A percentile compares a stretch with the other conserved stretches of the same genome.
Conservation (phyloP, 2,888 invertebrate species). For the Macrosoma leucophasiata region DNA sequence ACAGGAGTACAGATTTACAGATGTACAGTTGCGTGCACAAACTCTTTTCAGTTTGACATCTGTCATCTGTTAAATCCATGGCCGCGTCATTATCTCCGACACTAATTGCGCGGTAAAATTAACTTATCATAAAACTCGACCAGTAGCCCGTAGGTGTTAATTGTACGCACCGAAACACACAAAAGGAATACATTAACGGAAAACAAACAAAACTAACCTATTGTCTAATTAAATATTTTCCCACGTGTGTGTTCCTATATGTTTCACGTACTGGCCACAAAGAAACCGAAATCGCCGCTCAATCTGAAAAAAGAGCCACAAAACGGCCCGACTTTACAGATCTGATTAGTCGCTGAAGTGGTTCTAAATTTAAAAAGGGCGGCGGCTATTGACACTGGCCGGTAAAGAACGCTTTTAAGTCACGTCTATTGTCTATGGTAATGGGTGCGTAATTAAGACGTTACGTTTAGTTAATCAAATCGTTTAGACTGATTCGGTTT, state of each 20-base stretch:
- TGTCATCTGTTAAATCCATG: conserved; percentile 28
- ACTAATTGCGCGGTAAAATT: too few relatives aligned
- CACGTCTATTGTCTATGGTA: conserved; percentile 56
- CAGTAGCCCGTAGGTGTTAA: conserved; percentile 44
- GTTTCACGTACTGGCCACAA: conserved; percentile 7
- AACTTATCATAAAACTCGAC: conserved; percentile 61
- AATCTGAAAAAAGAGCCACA: conserved; percentile 16
- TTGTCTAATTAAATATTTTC: conserved; percentile 75
- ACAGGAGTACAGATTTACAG: too few relatives aligned
- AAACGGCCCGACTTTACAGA: conserved; percentile 61
- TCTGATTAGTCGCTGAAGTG: conserved; percentile 70
- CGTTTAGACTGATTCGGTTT: too few relatives aligned
- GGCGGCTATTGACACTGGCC: conserved; percentile 59
- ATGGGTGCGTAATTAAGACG: conserved; percentile 59
- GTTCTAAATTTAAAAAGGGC: conserved; percentile 71
- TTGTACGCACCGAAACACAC: conserved; percentile 53
- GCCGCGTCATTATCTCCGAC: conserved; percentile 47
- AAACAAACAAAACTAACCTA: conserved; percentile 73
- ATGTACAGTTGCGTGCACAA: too few relatives aligned
- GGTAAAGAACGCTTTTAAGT: conserved; percentile 56
- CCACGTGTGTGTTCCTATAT: conserved; percentile 50
- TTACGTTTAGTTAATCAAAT: too few relatives aligned
- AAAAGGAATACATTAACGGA: conserved; percentile 70
- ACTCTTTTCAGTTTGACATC: too few relatives aligned
- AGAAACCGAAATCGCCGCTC: conserved; percentile 9